These are phyloP conservation scores for Falco punctatus DNA, from an alignment of 2,113 vertebrate genomes.

Conservation along the genomic window DNA sequence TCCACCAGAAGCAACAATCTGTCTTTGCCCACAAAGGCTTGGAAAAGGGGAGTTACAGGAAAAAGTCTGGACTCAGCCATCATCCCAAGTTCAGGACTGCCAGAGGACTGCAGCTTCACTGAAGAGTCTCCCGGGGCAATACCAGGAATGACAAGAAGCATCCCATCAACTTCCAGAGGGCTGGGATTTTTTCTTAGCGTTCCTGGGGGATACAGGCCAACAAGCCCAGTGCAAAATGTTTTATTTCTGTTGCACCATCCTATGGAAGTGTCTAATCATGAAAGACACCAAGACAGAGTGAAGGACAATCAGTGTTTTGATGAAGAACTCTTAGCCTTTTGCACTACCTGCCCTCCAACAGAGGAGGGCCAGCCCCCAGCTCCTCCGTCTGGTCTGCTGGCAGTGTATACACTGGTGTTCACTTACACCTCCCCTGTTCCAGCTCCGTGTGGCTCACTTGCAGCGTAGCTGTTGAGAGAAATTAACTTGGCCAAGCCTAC, in stretches of 20 bases:
- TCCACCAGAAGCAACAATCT: background rate
- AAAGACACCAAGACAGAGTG: background rate
- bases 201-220: background rate
- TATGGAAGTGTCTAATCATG: background rate
- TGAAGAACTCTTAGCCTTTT: background rate
- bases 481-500: background rate
- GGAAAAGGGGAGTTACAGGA: background rate
- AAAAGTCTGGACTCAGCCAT: background rate
- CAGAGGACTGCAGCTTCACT: background rate
- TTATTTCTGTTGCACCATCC: background rate
- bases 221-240: accelerated
- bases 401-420: background rate
- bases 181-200: background rate
- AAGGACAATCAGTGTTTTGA: background rate
- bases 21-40: background rate
- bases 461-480: background rate
- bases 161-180: background rate
- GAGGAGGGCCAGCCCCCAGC: background rate
- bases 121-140: background rate
- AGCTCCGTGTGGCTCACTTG: background rate
- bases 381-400: background rate
- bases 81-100: background rate
- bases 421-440: background rate
- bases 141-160: background rate
- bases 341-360: background rate